Base-by-base conservation (phyloP, 1,140 invertebrate species). In the Cydia pomonella region DNA sequence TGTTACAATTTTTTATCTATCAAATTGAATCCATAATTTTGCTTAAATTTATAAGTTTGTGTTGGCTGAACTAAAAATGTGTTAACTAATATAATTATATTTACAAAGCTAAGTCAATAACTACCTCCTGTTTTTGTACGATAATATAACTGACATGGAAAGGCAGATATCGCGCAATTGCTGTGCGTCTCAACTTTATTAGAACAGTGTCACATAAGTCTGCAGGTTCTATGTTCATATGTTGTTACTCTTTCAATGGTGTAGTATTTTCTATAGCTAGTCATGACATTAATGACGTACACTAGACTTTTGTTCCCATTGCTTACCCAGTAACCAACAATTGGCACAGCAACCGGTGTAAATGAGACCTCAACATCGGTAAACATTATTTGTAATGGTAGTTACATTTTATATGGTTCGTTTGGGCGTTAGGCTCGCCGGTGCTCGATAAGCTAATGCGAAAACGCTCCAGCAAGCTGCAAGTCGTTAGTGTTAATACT, bases 231-330 rank as follows among this genome's bases (percentile, higher is more conserved):
- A 59, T 23, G 21, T 23, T 23, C 53, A 10, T 59, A 59, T 10
- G 53, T 59, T 59, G 53, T 23, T 59, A 18, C 21, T 59, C 21
- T 21, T 23, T n/a, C n/a, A 23, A 59, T 23, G 0, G 10, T 59
- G 18, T 59, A 50, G 83, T 74, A 86, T 86, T 85, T 85, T 84
- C 81, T 83, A 81, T 74, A 82, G 81, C 83, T 74, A 81, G 82
- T 84, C 85, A 85, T 89, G 87, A 87, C 74, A 7, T 82, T 87
- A 88, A 87, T 85, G 75, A 77, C 71, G 76, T 71, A 75, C 38
- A 78, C 76, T 18, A n/a, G 47, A 18, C 5, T 50, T 18, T 50
- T 50, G 12, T 50, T 50, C 4, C 47, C 16, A 18, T 50, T n/a
- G 47, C n/a, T 50, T n/a, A 50, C n/a, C 47, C 3, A 12, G 13